A percentile compares a stretch with the other conserved stretches of the same genome.
Conservation (phyloP, 1,140 invertebrate species). For the Eupristina koningsbergeri region DNA sequence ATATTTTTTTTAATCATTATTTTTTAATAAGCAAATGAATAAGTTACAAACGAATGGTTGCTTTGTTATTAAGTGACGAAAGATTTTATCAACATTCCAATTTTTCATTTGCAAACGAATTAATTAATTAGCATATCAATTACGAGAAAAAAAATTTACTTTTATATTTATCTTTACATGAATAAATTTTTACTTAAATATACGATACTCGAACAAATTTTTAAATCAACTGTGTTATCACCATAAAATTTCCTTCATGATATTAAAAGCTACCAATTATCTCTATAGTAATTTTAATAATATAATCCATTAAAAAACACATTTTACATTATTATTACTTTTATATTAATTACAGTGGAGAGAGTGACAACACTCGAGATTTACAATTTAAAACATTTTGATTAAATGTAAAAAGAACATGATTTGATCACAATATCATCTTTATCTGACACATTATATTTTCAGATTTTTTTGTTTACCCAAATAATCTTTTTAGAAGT, state of each 20-base stretch:
- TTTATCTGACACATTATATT: background rate
- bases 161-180: background rate
- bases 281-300: too few species aligned
- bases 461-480: background rate
- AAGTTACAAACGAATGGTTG: background rate
- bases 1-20: background rate
- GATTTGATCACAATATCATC: too few species aligned
- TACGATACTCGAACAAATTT: background rate
- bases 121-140: background rate
- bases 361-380: too few species aligned
- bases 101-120: background rate
- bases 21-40: background rate
- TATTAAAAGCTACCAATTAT: too few species aligned
- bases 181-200: too few species aligned
- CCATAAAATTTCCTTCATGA: too few species aligned
- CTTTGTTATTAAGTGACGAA: background rate
- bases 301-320: too few species aligned
- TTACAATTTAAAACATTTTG: too few species aligned
- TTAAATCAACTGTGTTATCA: background rate
- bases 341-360: too few species aligned
- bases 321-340: too few species aligned
- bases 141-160: background rate
- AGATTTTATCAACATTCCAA: background rate
- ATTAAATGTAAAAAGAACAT: too few species aligned
- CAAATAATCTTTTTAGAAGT: background rate